Evolutionary conservation across 2,888 invertebrate genomes (phyloP).

Genomic region (Laspeyria flexula): DNA sequence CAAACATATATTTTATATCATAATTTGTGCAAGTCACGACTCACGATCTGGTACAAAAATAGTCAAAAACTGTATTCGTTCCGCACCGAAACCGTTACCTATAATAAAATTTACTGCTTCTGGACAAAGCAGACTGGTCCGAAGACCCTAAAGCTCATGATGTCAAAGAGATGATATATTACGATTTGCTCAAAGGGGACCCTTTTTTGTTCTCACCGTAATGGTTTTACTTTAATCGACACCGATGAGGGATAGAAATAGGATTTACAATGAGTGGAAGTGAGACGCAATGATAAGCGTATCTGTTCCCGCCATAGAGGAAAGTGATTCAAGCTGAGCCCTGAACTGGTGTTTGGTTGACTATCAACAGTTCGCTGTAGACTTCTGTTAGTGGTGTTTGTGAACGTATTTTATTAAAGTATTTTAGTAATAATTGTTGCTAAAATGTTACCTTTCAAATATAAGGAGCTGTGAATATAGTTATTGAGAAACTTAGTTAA

Average conservation of each 20-base stretch:
- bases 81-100: constrained; percentile 66
- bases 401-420: constrained; percentile 16
- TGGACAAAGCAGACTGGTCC: constrained; percentile 72
- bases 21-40: background rate
- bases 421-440: constrained; percentile 9
- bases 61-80: constrained; percentile 37
- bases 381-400: constrained; percentile 60
- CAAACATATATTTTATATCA: background rate
- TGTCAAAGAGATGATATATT: constrained; percentile 85
- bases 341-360: constrained; percentile 70
- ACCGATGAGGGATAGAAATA: constrained; percentile 52
- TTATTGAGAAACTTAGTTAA: background rate
- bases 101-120: constrained; percentile 75
- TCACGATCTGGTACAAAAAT: constrained; percentile 11
- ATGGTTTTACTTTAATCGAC: constrained; percentile 84
- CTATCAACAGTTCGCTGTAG: constrained; percentile 79
- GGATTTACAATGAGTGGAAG: constrained; percentile 40
- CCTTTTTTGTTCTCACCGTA: constrained; percentile 84
- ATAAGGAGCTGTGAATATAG: background rate
- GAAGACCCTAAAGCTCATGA: constrained; percentile 75
- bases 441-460: background rate
- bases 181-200: constrained; percentile 85
- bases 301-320: constrained; percentile 78
- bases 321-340: constrained; percentile 75
- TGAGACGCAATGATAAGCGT: constrained; percentile 57